Evolutionary conservation across 2,888 invertebrate genomes (phyloP), one percentile per base, ranked within the genome.

Genomic region (Cephus nigrinus): DNA sequence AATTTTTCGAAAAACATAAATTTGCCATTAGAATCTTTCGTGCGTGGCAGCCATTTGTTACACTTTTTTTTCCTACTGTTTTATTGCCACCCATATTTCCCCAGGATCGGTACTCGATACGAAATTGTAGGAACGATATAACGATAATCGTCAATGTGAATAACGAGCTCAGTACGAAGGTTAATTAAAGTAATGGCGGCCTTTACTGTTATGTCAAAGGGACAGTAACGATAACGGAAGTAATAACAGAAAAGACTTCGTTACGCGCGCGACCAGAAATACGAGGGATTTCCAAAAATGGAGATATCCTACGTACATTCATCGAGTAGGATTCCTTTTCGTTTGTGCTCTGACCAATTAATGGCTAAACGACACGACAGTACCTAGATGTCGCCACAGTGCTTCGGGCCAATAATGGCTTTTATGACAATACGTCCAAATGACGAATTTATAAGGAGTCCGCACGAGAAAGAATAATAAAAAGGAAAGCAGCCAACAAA

Each of bases 401-500:
- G 55, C 23, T 55, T 55, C 23, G 0, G 23, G 0, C 5, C 5
- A 55, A 2, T 23, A 55, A 55, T 55, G 55, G 23, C 55, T 55
- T 55, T 23, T 55, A 55, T 23, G 55, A 55, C 23, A 55, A 55
- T 55, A 55, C 9, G 55, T 23, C 9, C 55, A 33, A 4, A 15
- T 32, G 3, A 30, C 32, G 31, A 71, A 71, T 31, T 12, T 32
- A 71, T 71, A 71, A 71, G 12, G 32, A 12, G 9, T 31, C 71
- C 15, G 32, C 32, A 15, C 71, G 11, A 31, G 31, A 0, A 33
- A 33, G 12, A 33, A 33, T 5, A 71, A 32, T 31, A 71, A 71
- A 71, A 15, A 23, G 23, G 15, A 55, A 23, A 2, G 9, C 55
- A 33, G 71, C 12, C 71, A 23, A 71, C 32, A 23, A 81, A 82